phyloP scores from a whole-genome alignment of 2,113 vertebrate genomes.

The Ciconia boyciana region DNA sequence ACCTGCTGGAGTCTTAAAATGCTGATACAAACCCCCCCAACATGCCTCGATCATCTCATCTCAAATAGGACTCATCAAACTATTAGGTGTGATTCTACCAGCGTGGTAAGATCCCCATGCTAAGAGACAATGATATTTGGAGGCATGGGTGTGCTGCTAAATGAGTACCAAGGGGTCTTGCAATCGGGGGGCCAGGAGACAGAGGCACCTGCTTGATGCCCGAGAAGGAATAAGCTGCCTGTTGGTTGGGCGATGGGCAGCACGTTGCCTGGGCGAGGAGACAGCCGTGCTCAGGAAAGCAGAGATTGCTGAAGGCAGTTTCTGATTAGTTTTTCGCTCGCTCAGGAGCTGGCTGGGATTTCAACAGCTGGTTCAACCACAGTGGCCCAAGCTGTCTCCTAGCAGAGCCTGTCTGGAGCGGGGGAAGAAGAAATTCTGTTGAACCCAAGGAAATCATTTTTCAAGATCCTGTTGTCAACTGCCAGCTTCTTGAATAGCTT shows the following conservation, averaged over 20 bases:
- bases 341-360: constrained; percentile 1
- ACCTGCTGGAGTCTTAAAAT: neutral
- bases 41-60: neutral
- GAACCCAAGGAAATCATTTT: constrained; percentile 28
- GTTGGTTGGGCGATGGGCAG: neutral
- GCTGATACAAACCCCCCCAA: neutral
- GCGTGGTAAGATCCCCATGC: neutral
- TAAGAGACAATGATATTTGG: neutral
- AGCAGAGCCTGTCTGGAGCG: neutral
- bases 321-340: neutral
- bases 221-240: neutral
- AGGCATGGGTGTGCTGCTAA: neutral
- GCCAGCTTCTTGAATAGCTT: constrained; percentile 43
- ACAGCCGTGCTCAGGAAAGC: accelerated
- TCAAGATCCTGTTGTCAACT: neutral
- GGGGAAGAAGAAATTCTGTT: neutral
- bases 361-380: constrained; percentile 10
- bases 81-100: neutral
- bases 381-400: neutral
- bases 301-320: neutral
- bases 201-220: neutral
- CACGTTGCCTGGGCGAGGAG: neutral
- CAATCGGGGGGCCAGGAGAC: neutral
- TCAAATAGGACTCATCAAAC: neutral
- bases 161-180: neutral